phyloP scores from a whole-genome alignment of 2,113 vertebrate genomes.

The Patagioenas fasciata region DNA sequence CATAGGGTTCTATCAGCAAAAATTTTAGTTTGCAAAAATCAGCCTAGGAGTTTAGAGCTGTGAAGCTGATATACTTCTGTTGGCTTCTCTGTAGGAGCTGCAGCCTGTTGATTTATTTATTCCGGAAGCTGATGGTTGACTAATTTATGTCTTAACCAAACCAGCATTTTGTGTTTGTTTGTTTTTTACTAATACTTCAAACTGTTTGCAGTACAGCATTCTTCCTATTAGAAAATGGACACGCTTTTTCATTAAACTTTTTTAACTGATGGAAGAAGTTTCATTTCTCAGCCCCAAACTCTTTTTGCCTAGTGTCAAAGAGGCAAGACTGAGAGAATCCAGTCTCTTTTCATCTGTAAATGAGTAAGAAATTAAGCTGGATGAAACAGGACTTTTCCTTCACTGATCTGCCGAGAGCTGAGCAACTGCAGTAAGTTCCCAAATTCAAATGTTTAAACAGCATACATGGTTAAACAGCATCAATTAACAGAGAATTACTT shows the following conservation, averaged over 20 bases:
- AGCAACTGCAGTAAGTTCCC: neutral
- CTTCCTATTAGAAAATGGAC: neutral
- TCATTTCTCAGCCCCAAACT: neutral
- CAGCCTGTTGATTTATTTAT: neutral
- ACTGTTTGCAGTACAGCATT: neutral
- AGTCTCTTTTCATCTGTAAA: neutral
- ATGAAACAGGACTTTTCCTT: neutral
- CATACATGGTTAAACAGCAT: too few relatives aligned
- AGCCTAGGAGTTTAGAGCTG: neutral
- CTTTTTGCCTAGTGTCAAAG: neutral
- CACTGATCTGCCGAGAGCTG: neutral
- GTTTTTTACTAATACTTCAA: too few relatives aligned
- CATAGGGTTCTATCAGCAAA: neutral
- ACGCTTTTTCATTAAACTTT: neutral
- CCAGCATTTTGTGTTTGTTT: neutral
- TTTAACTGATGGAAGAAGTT: neutral
- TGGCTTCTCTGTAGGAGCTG: neutral
- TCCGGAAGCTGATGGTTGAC: neutral
- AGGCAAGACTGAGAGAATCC: neutral
- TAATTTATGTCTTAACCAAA: neutral
- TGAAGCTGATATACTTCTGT: neutral
- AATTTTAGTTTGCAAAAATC: neutral
- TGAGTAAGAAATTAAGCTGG: neutral
- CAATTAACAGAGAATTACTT: neutral
- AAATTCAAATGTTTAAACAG: neutral